These are phyloP conservation scores for Globicephala melas DNA, from an alignment of 2,113 vertebrate species.

Conservation along the genomic window DNA sequence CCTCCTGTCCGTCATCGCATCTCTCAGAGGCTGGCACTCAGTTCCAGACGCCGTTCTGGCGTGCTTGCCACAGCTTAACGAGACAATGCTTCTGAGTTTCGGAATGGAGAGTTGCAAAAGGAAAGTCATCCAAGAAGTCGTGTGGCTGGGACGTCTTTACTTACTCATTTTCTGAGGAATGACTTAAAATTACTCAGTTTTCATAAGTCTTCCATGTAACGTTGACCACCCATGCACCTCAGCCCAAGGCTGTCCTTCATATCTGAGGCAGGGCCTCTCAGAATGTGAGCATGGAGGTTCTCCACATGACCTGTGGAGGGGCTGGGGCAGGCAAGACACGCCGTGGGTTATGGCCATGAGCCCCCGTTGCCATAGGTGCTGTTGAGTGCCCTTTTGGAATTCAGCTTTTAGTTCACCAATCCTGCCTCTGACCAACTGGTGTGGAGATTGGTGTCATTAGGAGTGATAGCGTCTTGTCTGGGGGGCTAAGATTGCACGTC, in stretches of 20 bases:
- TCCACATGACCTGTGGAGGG: neutral
- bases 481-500: neutral
- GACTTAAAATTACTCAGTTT: neutral
- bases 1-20: neutral
- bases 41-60: neutral
- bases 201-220: neutral
- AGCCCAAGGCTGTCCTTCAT: neutral
- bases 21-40: neutral
- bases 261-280: neutral
- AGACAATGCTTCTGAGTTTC: neutral
- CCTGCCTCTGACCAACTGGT: neutral
- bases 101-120: neutral
- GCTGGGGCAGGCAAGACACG: neutral
- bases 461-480: accelerated
- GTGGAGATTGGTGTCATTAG: neutral
- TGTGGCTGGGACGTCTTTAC: neutral
- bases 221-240: neutral
- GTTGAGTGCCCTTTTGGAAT: neutral
- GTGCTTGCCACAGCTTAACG: neutral
- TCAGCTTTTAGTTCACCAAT: neutral
- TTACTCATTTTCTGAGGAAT: conserved; percentile 1
- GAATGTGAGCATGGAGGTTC: accelerated
- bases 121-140: neutral
- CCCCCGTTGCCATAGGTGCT: accelerated
- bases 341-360: accelerated